Conservation (phyloP, 2,888 invertebrate genomes). For the Gymnocheta viridis region DNA sequence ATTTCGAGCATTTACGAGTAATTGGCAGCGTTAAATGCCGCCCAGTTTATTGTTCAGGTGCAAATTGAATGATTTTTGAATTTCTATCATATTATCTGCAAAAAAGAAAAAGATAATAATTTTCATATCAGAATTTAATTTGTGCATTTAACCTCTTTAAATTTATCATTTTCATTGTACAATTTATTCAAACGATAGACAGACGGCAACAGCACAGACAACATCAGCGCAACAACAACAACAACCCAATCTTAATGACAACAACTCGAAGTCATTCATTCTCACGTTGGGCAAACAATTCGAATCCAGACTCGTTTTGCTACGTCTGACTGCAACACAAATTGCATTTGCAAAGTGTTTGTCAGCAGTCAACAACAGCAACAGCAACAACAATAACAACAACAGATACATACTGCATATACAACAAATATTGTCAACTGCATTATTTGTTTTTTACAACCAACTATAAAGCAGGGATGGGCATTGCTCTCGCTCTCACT, state of each 20-base stretch:
- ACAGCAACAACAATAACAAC: not conserved
- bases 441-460: conserved; percentile 24
- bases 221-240: not conserved
- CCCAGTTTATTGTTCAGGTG: not conserved
- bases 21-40: not conserved
- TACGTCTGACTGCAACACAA: conserved; percentile 9
- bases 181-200: not conserved
- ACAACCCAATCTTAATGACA: conserved; percentile 4
- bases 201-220: not conserved
- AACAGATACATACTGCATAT: not conserved
- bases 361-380: conserved; percentile 23
- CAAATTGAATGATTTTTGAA: not conserved
- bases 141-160: conserved; percentile 38
- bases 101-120: not conserved
- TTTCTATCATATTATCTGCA: conserved; percentile 41
- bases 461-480: not conserved
- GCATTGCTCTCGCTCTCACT: not conserved
- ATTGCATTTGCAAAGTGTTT: conserved; percentile 35
- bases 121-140: not conserved
- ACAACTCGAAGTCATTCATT: not conserved
- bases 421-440: conserved; percentile 14
- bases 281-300: conserved; percentile 41
- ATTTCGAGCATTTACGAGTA: not conserved
- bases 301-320: not conserved
- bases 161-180: conserved; percentile 6